Evolutionary conservation across 2,888 invertebrate species (phyloP), one percentile per base, ranked within the genome.

Genomic region (Coremacera marginata): DNA sequence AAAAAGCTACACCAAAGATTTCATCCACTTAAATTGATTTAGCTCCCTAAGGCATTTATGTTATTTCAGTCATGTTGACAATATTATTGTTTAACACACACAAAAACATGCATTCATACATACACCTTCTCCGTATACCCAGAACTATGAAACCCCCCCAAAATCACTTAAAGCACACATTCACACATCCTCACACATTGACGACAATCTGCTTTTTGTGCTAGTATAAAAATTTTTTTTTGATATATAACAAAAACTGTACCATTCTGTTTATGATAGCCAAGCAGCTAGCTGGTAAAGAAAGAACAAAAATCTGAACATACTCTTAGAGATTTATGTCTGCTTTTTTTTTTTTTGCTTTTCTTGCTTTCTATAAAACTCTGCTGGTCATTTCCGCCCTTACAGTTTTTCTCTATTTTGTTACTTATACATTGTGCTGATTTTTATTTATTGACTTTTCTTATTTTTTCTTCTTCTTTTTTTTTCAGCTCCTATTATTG

Each of bases 401-500:
- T 14, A 22, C 25, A 22, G 22, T 55, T 22, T 55, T 55, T 55
- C 22, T 25, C 25, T 25, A 7, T 22, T 60, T 55, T 22, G 22
- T 22, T 8, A 55, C 22, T 22, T 22, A 27, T 60, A 3, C 57
- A 22, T 65, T 67, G 27, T 65, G n/a, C 25, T 65, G 65, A 44
- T 27, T 34, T 37, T 34, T 65, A n/a, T 65, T 65, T 34, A 34
- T 65, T 34, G 65, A 31, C 31, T 34, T 65, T 9, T 65, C 19
- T 65, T 16, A 16, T 8, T 52, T n/a, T n/a, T 9, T 60, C 4
- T 22, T 52, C 60, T 62, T 11, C 60, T 57, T 70, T 68, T 63
- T 57, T 78, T 90, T 91, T 60, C 91, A 95, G 95, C 85, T 92
- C 92, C 77, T 96, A 95, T 89, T 92, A 91, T 86, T 96, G 96